These are phyloP conservation scores for Scrobipalpa atriplicella DNA, from an alignment of 2,888 invertebrate genomes.

Conservation along the genomic window DNA sequence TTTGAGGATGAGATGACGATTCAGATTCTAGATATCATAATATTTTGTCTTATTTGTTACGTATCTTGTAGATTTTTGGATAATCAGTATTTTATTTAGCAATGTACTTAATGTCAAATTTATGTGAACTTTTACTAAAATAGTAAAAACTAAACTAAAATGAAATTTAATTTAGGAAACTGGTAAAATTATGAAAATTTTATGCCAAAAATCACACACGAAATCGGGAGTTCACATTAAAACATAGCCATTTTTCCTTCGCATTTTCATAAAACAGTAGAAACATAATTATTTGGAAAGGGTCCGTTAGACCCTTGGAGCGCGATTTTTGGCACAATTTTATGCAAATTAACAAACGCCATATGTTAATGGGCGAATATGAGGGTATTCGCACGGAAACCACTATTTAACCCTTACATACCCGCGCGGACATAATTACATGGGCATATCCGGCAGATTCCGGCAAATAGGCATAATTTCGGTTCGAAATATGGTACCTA, in stretches of 20 bases:
- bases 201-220: neutral
- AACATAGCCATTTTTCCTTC: conserved; percentile 59
- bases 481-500: neutral
- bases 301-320: conserved; percentile 47
- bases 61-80: too few species aligned
- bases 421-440: conserved; percentile 30
- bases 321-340: conserved; percentile 70
- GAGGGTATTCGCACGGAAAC: conserved; percentile 59
- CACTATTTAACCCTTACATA: conserved; percentile 57
- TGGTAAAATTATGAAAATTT: neutral
- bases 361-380: conserved; percentile 68
- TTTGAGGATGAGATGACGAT: too few species aligned
- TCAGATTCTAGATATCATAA: too few species aligned
- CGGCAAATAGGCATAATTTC: too few species aligned
- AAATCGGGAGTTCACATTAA: conserved; percentile 45
- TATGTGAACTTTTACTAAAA: too few species aligned
- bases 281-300: conserved; percentile 63
- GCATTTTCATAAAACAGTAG: conserved; percentile 69
- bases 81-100: too few species aligned
- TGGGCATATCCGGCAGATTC: too few species aligned
- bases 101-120: too few species aligned
- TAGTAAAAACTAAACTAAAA: too few species aligned
- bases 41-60: too few species aligned
- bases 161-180: neutral
- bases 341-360: conserved; percentile 65